Evolutionary conservation across 1,140 invertebrate species (phyloP).

Genomic region (Plutomurus gul): DNA sequence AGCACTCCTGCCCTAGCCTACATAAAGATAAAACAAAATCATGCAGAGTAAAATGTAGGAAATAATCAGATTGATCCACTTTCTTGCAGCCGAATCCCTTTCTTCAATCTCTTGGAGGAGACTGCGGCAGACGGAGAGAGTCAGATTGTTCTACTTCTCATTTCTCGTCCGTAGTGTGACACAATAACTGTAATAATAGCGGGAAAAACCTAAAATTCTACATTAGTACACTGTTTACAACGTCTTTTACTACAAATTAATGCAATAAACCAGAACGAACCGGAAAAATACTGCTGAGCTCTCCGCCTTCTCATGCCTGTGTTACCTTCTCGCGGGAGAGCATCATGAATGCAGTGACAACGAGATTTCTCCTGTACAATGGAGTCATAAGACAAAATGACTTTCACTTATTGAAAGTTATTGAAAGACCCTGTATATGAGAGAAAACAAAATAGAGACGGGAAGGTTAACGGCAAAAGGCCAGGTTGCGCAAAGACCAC

Average conservation of each 20-base stretch:
- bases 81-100: not conserved
- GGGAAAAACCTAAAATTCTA: not conserved
- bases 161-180: not conserved
- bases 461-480: too few species aligned
- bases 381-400: not conserved
- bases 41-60: not conserved
- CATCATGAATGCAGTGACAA: not conserved
- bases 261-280: not conserved
- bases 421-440: not conserved
- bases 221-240: not conserved
- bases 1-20: not conserved
- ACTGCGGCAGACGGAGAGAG: not conserved
- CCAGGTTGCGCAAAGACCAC: not conserved
- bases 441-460: not conserved
- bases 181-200: not conserved
- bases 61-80: slow-evolving; percentile 3
- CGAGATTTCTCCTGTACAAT: not conserved
- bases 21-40: slow-evolving; percentile 2
- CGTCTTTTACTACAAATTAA: slow-evolving; percentile 18
- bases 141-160: not conserved
- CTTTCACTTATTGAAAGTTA: slow-evolving; percentile 23
- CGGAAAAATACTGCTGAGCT: not conserved
- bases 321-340: not conserved
- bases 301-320: not conserved
- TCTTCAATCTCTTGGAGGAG: not conserved